Conservation (phyloP, 2,113 vertebrate species). For the Ictidomys tridecemlineatus region DNA sequence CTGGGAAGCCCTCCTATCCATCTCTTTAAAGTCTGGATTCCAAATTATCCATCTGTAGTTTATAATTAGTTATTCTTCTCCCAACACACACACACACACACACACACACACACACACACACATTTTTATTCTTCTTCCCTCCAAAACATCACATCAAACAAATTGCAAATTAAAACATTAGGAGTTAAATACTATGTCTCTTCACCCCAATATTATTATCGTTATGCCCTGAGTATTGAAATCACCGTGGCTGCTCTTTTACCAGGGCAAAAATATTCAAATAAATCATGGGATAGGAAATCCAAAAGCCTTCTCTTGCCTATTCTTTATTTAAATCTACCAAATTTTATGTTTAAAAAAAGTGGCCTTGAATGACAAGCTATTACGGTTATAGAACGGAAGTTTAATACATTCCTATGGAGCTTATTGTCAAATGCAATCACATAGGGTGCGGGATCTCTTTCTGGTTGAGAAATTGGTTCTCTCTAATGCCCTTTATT, state of each 20-base stretch:
- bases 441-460: conserved; percentile 24
- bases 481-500: conserved; percentile 84
- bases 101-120: neutral
- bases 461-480: conserved; percentile 70
- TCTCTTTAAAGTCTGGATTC: conserved; percentile 11
- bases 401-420: neutral
- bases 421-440: neutral
- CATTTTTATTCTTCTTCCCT: neutral
- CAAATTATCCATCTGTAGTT: conserved; percentile 45
- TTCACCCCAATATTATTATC: neutral
- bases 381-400: neutral
- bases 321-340: neutral
- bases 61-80: conserved; percentile 40
- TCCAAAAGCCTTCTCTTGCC: neutral
- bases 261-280: neutral
- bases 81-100: neutral
- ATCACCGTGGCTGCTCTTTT: conserved; percentile 16
- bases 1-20: neutral
- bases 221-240: neutral
- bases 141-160: neutral
- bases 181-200: neutral
- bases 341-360: conserved; percentile 34
- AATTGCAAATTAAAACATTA: neutral
- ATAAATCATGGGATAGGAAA: neutral
- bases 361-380: neutral